These are phyloP conservation scores for Phalloptychus januarius DNA, from an alignment of 2,797 vertebrate species.

Conservation along the genomic window DNA sequence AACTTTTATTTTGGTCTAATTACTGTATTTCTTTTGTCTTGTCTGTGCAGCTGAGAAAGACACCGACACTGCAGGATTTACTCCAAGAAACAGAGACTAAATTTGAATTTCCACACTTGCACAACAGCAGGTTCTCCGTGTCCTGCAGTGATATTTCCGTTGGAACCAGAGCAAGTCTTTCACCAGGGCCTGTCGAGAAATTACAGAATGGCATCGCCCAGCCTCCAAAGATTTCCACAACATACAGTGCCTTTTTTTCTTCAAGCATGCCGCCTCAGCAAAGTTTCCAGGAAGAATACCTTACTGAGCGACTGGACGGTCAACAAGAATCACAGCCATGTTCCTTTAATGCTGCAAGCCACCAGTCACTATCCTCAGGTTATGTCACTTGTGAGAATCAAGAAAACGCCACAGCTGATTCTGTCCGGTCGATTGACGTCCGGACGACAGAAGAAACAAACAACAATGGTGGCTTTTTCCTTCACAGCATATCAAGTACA, in stretches of 20 bases:
- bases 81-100: conserved; percentile 59
- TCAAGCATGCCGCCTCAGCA: conserved; percentile 40
- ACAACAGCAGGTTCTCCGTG: background rate
- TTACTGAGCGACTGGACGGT: conserved; percentile 33
- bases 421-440: conserved; percentile 11
- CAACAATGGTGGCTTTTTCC: conserved; percentile 39
- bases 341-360: conserved; percentile 32
- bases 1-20: background rate
- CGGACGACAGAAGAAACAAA: conserved; percentile 20
- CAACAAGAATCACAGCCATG: conserved; percentile 35
- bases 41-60: conserved; percentile 68
- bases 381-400: conserved; percentile 65
- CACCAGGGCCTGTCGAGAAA: conserved; percentile 12
- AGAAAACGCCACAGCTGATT: conserved; percentile 39
- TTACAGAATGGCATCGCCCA: conserved; percentile 14
- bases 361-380: conserved; percentile 66
- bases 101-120: conserved; percentile 20
- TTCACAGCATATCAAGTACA: conserved; percentile 58
- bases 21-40: background rate
- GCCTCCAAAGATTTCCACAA: conserved; percentile 54
- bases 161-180: conserved; percentile 31
- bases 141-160: conserved; percentile 10
- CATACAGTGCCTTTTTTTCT: conserved; percentile 47
- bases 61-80: conserved; percentile 74
- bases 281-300: conserved; percentile 36